phyloP scores from a whole-genome alignment of 2,888 invertebrate species.

The Stramonita haemastoma region DNA sequence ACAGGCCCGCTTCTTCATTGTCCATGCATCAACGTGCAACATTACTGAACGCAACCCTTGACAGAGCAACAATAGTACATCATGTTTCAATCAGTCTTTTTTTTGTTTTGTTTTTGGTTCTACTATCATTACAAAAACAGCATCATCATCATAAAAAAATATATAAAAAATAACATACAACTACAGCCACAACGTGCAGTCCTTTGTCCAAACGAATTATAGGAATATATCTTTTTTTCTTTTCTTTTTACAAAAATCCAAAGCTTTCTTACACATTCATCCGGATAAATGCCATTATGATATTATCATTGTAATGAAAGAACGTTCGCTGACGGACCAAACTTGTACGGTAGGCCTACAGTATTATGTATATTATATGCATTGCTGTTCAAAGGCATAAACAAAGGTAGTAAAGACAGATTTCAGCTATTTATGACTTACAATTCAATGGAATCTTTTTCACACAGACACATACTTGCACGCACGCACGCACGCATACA shows the following conservation, averaged over 20 bases:
- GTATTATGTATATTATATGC: background rate
- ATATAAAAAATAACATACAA: background rate
- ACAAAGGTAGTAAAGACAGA: no score
- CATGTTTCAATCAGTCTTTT: no score
- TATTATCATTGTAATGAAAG: background rate
- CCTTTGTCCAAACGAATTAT: background rate
- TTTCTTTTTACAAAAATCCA: background rate
- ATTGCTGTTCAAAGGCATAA: background rate
- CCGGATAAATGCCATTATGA: slow-evolving; percentile 14
- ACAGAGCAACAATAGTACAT: background rate
- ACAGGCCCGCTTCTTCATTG: background rate
- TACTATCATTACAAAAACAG: no score
- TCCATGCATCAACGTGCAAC: background rate
- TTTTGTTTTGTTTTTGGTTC: no score
- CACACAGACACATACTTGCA: background rate
- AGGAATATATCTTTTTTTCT: no score
- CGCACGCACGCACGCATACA: background rate
- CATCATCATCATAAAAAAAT: background rate
- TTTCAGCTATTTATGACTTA: background rate
- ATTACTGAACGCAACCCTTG: background rate
- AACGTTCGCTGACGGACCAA: background rate
- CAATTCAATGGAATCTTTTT: background rate
- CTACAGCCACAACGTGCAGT: background rate
- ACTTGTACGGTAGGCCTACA: background rate
- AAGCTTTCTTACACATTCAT: background rate